Percentiles rank a stretch among this genome's conserved stretches.
Conservation (phyloP, 2,113 vertebrate species). For the Protomyctophum bolini region DNA sequence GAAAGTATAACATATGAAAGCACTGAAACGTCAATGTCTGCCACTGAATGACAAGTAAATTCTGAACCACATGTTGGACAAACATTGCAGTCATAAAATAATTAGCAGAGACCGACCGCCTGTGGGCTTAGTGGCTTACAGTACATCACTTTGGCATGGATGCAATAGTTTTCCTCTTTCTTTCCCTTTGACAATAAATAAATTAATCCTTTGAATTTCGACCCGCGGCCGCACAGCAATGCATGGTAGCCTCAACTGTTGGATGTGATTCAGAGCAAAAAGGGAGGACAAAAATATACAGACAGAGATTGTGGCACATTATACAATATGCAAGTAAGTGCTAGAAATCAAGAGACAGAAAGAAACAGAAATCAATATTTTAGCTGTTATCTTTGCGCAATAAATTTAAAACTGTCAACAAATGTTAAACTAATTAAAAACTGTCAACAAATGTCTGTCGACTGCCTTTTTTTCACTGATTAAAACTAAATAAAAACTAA, state of each 20-base stretch:
- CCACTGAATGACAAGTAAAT: constrained; percentile 46
- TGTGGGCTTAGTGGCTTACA: too few relatives aligned
- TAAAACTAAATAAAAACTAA: too few relatives aligned
- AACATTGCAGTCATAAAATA: constrained; percentile 23
- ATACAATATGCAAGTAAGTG: not conserved
- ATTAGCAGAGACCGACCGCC: constrained; percentile 18
- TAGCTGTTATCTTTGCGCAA: too few relatives aligned
- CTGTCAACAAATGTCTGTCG: too few relatives aligned
- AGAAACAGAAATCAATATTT: not conserved
- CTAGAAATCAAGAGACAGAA: not conserved
- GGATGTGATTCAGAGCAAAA: not conserved
- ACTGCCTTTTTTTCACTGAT: too few relatives aligned
- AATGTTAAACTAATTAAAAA: too few relatives aligned
- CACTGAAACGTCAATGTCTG: constrained; percentile 23
- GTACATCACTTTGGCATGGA: constrained; percentile 9
- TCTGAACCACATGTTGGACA: constrained; percentile 14
- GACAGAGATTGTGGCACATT: not conserved
- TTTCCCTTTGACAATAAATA: not conserved
- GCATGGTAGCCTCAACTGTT: not conserved
- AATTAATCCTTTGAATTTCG: not conserved
- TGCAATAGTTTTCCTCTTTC: not conserved
- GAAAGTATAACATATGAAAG: constrained; percentile 28
- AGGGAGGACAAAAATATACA: not conserved
- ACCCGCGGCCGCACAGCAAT: not conserved
- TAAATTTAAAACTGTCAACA: too few relatives aligned